Conservation (phyloP, 2,888 invertebrate genomes). For the Callinectes sapidus region DNA sequence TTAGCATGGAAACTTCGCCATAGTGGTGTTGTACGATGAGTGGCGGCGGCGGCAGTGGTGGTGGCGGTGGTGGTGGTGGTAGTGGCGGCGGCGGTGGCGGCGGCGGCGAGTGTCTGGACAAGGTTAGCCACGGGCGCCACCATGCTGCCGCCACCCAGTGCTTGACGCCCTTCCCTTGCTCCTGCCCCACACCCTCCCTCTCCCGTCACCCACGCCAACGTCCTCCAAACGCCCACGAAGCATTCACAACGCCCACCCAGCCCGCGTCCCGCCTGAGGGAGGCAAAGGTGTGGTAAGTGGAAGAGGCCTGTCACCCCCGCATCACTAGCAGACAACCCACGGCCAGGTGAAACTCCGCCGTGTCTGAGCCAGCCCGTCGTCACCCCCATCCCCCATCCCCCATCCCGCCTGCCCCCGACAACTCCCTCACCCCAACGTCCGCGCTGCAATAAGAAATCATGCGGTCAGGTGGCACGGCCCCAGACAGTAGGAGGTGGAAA, state of each 20-base stretch:
- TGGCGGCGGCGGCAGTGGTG: neutral
- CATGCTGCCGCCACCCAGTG: constrained; percentile 38
- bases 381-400: neutral
- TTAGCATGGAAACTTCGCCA: constrained; percentile 5
- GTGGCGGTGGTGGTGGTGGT: constrained; percentile 7
- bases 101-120: constrained; percentile 35
- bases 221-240: neutral
- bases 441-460: constrained; percentile 38
- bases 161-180: constrained; percentile 36
- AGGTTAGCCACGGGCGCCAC: constrained; percentile 47
- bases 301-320: neutral
- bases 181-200: neutral
- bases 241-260: neutral
- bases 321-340: constrained; percentile 12
- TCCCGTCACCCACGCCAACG: neutral
- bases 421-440: constrained; percentile 15
- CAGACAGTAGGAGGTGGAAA: neutral
- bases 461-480: constrained; percentile 26
- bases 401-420: too few species aligned
- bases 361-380: neutral
- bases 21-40: constrained; percentile 25
- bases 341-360: constrained; percentile 31
- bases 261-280: neutral
- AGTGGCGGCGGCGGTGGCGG: neutral
- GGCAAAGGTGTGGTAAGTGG: neutral